These are phyloP conservation scores for Ophiothrix spiculata DNA, from an alignment of 35 echinoderm and acorn worm species.

Conservation along the genomic window DNA sequence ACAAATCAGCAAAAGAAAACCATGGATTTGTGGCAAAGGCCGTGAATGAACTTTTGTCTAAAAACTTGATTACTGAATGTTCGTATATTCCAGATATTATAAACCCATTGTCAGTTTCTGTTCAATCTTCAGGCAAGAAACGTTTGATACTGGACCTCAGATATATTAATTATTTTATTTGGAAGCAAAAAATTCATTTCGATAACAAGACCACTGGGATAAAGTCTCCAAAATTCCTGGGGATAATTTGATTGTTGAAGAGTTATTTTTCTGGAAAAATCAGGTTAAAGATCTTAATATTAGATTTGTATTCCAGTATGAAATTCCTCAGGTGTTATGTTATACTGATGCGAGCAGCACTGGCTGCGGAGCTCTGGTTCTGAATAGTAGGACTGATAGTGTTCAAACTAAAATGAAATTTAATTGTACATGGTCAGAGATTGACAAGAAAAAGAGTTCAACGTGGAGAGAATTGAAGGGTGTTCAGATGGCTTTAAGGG, in stretches of 20 bases:
- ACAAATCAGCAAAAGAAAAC: constrained; percentile 1
- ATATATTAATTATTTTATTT: constrained; percentile 26
- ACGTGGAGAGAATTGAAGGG: constrained; percentile 41
- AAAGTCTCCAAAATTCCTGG: background rate
- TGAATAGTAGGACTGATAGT: too few relatives aligned
- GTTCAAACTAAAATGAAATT: background rate
- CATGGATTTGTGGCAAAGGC: constrained; percentile 8
- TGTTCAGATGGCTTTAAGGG: background rate
- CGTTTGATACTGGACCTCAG: constrained; percentile 14
- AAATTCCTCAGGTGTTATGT: constrained; percentile 6
- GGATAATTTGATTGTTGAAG: background rate
- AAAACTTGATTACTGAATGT: background rate
- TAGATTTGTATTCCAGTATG: background rate
- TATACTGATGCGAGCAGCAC: constrained; percentile 8
- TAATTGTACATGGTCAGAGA: constrained; percentile 1
- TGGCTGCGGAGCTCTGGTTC: background rate
- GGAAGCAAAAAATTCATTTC: constrained; percentile 30
- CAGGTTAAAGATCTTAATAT: background rate
- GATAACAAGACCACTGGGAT: constrained; percentile 27
- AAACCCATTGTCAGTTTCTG: constrained; percentile 24
- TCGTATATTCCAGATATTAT: background rate
- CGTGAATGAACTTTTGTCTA: background rate
- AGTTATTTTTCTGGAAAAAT: constrained; percentile 19
- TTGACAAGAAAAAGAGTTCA: constrained; percentile 16
- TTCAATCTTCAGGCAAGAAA: constrained; percentile 18